These are phyloP conservation scores for Bilobella aurantiaca DNA, from an alignment of 1,140 invertebrate genomes.

Conservation along the genomic window DNA sequence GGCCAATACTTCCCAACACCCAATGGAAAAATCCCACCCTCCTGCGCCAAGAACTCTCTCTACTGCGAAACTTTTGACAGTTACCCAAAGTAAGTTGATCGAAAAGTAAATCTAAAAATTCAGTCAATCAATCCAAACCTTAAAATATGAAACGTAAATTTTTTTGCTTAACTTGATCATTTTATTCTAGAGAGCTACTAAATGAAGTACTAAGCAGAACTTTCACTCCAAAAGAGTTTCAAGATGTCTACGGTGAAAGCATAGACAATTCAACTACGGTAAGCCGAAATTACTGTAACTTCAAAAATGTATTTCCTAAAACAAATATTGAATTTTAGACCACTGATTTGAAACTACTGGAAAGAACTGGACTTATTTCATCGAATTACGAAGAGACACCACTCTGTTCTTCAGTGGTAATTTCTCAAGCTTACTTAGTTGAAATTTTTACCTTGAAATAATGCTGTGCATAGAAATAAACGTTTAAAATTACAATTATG, in stretches of 20 bases:
- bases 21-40: neutral
- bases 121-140: neutral
- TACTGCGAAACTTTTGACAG: slow-evolving; percentile 7
- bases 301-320: slow-evolving; percentile 1
- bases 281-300: neutral
- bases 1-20: neutral
- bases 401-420: slow-evolving; percentile 27
- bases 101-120: neutral
- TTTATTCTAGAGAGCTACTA: slow-evolving; percentile 18
- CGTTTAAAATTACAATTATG: neutral
- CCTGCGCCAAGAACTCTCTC: neutral
- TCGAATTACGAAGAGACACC: slow-evolving; percentile 22
- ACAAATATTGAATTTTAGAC: neutral
- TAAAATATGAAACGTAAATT: neutral
- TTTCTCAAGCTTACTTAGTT: too few species aligned
- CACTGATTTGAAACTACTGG: slow-evolving; percentile 1
- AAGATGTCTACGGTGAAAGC: slow-evolving; percentile 27
- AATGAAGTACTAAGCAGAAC: slow-evolving; percentile 22
- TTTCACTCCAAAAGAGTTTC: slow-evolving; percentile 23
- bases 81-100: slow-evolving; percentile 2
- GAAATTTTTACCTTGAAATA: neutral
- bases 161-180: neutral
- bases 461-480: neutral
- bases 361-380: slow-evolving; percentile 14
- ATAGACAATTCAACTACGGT: slow-evolving; percentile 12